Conservation (phyloP, 2,797 vertebrate genomes). For the Syndactyla subalaris region DNA sequence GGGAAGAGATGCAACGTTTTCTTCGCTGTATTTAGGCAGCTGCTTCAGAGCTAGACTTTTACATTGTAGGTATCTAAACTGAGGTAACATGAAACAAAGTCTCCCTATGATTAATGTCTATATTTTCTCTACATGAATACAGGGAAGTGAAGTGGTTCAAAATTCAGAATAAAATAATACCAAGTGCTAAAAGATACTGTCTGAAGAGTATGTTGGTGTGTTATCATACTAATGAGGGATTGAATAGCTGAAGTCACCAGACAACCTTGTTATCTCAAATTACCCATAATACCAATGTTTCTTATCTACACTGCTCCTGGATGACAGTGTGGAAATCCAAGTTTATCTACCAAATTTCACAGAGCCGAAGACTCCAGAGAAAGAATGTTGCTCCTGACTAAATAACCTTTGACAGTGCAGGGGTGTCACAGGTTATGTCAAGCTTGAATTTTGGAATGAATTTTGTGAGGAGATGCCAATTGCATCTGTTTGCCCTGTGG, state of each 20-base stretch:
- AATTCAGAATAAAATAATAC: not conserved
- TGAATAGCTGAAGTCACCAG: not conserved
- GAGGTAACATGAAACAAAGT: not conserved
- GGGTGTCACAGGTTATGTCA: not conserved
- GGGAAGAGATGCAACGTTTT: not conserved
- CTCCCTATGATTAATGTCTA: not conserved
- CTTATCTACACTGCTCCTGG: not conserved
- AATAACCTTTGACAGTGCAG: not conserved
- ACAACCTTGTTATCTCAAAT: not conserved
- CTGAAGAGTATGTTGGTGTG: not conserved
- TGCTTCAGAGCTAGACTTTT: not conserved
- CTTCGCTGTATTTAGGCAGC: not conserved
- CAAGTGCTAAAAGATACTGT: not conserved
- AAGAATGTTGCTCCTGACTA: not conserved
- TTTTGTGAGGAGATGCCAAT: not conserved
- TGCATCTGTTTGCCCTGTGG: not conserved
- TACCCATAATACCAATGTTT: not conserved
- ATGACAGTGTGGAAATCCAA: not conserved
- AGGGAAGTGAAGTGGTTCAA: not conserved
- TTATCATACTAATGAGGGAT: not conserved
- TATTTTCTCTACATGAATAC: not conserved
- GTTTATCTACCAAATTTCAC: not conserved
- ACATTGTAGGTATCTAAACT: not conserved
- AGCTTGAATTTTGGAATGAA: not conserved
- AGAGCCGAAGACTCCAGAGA: not conserved